These are phyloP conservation scores for Phyllotreta cruciferae DNA, from an alignment of 2,888 invertebrate species.

Conservation along the genomic window DNA sequence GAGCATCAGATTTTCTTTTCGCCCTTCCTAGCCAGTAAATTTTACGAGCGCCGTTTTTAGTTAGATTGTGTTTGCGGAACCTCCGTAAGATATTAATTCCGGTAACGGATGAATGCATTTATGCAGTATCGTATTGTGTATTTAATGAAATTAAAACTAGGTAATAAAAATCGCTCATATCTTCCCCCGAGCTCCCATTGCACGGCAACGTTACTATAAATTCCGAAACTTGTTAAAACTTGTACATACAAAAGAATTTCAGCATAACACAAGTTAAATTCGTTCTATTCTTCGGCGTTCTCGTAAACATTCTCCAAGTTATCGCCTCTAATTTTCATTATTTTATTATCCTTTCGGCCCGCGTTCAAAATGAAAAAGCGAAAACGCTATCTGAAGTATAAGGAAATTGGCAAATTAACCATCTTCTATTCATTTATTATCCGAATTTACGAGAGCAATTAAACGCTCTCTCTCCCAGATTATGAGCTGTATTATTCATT, in stretches of 20 bases:
- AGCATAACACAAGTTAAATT: no score
- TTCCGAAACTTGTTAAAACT: no score
- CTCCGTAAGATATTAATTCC: constrained; percentile 1
- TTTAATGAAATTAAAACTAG: no score
- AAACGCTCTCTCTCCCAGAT: constrained; percentile 22
- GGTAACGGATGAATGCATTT: no score
- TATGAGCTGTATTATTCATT: constrained; percentile 29
- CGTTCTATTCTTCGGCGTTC: no score
- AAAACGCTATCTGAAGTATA: constrained; percentile 15
- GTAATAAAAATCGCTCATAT: no score
- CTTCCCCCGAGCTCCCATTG: no score
- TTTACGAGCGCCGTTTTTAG: neutral
- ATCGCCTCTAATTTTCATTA: neutral
- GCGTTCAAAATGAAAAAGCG: constrained; percentile 1
- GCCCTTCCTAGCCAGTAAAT: neutral
- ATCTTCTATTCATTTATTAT: constrained; percentile 28
- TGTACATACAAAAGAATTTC: no score
- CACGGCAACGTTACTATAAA: no score
- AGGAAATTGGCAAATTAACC: constrained; percentile 21
- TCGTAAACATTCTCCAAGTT: no score
- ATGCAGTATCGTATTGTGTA: no score
- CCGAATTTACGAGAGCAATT: constrained; percentile 28
- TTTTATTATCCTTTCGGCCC: constrained; percentile 7
- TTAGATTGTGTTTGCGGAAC: no score
- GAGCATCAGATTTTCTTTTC: constrained; percentile 9